Conservation (phyloP, 2,888 invertebrate genomes). For the Griposia aprilina region DNA sequence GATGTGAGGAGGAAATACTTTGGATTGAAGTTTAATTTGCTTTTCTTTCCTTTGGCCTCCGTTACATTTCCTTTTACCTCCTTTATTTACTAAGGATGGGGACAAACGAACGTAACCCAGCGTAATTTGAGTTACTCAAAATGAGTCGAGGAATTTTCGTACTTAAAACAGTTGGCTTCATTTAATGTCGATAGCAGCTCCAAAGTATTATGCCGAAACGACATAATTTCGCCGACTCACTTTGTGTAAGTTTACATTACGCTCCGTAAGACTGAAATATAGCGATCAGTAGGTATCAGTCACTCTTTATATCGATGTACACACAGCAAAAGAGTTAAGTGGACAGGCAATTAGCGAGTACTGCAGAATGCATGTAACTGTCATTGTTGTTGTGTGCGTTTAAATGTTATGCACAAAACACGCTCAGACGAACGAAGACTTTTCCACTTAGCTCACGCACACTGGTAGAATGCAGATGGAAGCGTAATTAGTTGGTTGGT, state of each 20-base stretch:
- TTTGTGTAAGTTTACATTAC: not conserved
- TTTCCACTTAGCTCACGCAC: slow-evolving; percentile 50
- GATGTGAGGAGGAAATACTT: slow-evolving; percentile 15
- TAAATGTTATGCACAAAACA: slow-evolving; percentile 48
- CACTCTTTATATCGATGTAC: slow-evolving; percentile 7
- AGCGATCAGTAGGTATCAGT: not conserved
- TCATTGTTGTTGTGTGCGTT: slow-evolving; percentile 51
- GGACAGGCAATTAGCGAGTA: slow-evolving; percentile 49
- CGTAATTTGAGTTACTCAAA: not conserved
- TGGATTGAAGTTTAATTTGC: slow-evolving; percentile 4
- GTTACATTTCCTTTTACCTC: not conserved
- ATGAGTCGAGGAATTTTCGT: not conserved
- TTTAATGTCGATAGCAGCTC: not conserved
- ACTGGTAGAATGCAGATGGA: slow-evolving; percentile 38
- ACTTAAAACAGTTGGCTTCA: not conserved
- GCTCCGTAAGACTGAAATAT: not conserved
- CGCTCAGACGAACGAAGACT: slow-evolving; percentile 47
- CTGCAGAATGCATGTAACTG: slow-evolving; percentile 30
- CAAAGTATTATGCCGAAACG: no score
- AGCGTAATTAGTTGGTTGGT: slow-evolving; percentile 46
- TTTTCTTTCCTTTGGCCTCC: not conserved
- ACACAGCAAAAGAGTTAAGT: slow-evolving; percentile 35
- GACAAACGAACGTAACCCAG: not conserved
- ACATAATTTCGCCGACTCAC: not conserved
- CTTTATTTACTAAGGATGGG: not conserved